Evolutionary conservation across 2,888 invertebrate genomes (phyloP), one percentile per base, ranked within the genome.

Genomic region (Alsophila aescularia): DNA sequence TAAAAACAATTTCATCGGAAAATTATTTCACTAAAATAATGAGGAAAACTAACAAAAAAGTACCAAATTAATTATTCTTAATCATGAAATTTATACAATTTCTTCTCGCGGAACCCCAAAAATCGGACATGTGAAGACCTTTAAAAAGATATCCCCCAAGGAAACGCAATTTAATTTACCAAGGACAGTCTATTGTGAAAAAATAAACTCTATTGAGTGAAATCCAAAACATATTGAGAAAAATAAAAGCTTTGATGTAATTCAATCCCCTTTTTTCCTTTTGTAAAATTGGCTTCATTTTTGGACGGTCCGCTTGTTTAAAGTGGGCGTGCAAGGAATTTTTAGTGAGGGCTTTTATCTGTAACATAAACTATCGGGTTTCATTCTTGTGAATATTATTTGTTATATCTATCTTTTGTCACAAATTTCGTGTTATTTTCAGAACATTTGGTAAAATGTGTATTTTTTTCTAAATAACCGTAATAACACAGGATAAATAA

Each of bases 161-260:
- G 81, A 74, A 78, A 73, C 70, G 67, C 83, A 89, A 90, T 90
- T 90, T 88, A 88, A 90, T 90, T 90, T 87, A 72, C 75, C 69
- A 48, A 74, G 81, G 85, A 82, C 87, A 78, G 76, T 74, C 78
- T 75, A 83, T 24, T 24, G 24, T 7, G 24, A 24, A 24, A 24
- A 24, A 24, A 24, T 24, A 24, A 24, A 24, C 24, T 24, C 24
- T 24, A 24, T 85, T 83, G 85, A 84, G 82, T 80, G 87, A 85
- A 90, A 90, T 89, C 85, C 81, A 76, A 85, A 89, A 85, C 88
- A 89, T 87, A 88, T 85, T 83, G 89, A 66, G 73, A 79, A 82
- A 76, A 58, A 64, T 54, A 74, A 77, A 79, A 75, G 85, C 87
- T 87, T 87, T 87, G 88, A 88, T 82, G 85, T 88, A 81, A 88